phyloP scores from a whole-genome alignment of 2,113 vertebrate species.

The Dolichotis patagonum region DNA sequence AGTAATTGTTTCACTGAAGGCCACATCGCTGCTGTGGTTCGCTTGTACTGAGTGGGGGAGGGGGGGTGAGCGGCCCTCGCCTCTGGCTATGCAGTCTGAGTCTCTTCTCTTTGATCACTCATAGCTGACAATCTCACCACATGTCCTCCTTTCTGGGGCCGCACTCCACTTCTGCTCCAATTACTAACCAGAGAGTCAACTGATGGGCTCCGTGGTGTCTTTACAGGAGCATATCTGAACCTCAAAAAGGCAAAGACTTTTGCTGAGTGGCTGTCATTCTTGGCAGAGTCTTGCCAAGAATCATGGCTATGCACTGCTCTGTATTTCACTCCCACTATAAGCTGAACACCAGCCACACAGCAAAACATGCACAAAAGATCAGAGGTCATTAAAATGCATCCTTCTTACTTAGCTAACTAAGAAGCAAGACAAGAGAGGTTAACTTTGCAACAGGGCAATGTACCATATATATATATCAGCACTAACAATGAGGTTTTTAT shows the following conservation, averaged over 20 bases:
- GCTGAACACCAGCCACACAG: not conserved
- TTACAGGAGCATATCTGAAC: not conserved
- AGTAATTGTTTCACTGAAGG: not conserved
- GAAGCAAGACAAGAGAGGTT: conserved; percentile 32
- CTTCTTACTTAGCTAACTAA: not conserved
- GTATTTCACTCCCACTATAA: not conserved
- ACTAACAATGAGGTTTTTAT: conserved; percentile 76
- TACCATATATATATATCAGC: conserved; percentile 57
- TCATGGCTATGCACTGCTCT: not conserved
- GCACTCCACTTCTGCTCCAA: not conserved
- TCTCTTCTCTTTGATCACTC: not conserved
- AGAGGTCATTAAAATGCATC: not conserved
- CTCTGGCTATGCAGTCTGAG: not conserved
- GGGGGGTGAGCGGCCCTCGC: not conserved
- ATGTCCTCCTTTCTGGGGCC: not conserved
- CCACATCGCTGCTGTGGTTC: fast-evolving
- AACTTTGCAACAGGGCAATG: conserved; percentile 34
- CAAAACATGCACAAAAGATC: not conserved
- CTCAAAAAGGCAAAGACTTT: not conserved
- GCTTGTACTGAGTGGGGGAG: not conserved
- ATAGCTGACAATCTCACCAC: not conserved
- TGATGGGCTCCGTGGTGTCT: not conserved
- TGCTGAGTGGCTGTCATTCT: not conserved
- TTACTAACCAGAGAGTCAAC: not conserved
- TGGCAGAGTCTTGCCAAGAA: not conserved